These are phyloP conservation scores for Galaxias olidus DNA, from an alignment of 2,797 vertebrate species.

Conservation along the genomic window DNA sequence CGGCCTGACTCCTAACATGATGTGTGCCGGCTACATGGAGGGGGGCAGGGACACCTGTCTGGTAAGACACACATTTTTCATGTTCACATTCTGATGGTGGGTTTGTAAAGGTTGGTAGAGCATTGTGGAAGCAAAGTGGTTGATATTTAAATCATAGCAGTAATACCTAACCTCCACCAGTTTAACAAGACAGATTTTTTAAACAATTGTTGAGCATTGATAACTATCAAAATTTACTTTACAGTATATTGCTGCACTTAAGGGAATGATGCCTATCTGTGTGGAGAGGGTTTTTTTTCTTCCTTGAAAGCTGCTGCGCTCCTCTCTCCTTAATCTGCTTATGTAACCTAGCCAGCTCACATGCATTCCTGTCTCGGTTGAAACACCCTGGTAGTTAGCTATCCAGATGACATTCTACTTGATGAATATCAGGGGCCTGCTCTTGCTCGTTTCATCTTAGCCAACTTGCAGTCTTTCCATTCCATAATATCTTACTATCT, in stretches of 20 bases:
- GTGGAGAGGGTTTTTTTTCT: constrained; percentile 38
- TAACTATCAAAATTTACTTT: neutral
- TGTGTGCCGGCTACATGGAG: constrained; percentile 88
- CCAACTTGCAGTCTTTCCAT: no score
- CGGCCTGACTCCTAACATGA: constrained; percentile 84
- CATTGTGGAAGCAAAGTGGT: constrained; percentile 11
- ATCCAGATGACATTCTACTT: constrained; percentile 57
- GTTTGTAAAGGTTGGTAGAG: constrained; percentile 4
- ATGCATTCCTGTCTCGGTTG: constrained; percentile 65
- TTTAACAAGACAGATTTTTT: constrained; percentile 1
- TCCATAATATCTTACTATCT: no score
- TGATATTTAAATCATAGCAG: neutral
- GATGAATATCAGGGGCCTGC: no score
- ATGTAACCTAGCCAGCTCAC: constrained; percentile 58
- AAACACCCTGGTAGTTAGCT: constrained; percentile 55
- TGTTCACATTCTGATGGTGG: neutral
- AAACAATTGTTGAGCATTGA: constrained; percentile 16
- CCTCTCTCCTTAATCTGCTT: constrained; percentile 65
- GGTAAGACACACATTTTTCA: constrained; percentile 72
- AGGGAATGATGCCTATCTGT: constrained; percentile 28
- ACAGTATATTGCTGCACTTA: constrained; percentile 35
- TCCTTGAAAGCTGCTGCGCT: constrained; percentile 41
- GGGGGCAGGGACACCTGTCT: constrained; percentile 90
- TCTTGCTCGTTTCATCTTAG: no score
- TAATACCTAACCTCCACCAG: neutral